Base-by-base conservation (phyloP, 2,888 invertebrate species). In the Charanyca ferruginea region DNA sequence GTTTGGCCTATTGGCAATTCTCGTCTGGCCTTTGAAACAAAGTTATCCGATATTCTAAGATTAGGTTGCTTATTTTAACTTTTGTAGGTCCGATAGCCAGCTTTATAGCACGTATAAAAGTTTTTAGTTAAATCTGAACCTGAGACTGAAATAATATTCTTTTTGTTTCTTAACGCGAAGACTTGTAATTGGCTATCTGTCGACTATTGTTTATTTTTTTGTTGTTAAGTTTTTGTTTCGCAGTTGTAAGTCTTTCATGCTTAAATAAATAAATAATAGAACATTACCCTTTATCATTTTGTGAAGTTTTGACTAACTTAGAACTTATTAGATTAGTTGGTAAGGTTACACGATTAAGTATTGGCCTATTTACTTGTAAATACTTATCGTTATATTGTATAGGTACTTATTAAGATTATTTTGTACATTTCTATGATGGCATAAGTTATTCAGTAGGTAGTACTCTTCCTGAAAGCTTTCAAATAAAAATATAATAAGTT, bases 31-130 rank as follows among this genome's bases (percentile, higher is more conserved):
- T 67, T 55, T 51, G 38, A 41, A 54, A 54, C 35, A 53, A 28
- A 49, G 23, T 38, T 4, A 20, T n/a, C 25, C 7, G 28, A 38
- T 69, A 38, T 75, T 38, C 47, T 53, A 44, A 59, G 6, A 35
- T 53, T 23, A 58, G 18, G 57, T 45, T 18, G 42, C 42, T 49
- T 44, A 23, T 67, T 67, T 67, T 44, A 67, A 51, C 68, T 32
- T 67, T 73, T 54, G 35, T 18, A 22, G 22, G 13, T 20, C 23
- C 18, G 2, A 44, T 23, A 44, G 35, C 18, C 20, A 42, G 9
- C 6, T n/a, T 8, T 20, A 20, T 8, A 41, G 23, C 32, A 61
- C 1, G 16, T 28, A 18, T 25, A 0, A 42, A 49, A 11, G 22
- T 47, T 28, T 16, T 8, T 13, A 25, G 6, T 6, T 1, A 11